These are phyloP conservation scores for Papilio gigon DNA, from an alignment of 2,888 invertebrate species.

Conservation along the genomic window DNA sequence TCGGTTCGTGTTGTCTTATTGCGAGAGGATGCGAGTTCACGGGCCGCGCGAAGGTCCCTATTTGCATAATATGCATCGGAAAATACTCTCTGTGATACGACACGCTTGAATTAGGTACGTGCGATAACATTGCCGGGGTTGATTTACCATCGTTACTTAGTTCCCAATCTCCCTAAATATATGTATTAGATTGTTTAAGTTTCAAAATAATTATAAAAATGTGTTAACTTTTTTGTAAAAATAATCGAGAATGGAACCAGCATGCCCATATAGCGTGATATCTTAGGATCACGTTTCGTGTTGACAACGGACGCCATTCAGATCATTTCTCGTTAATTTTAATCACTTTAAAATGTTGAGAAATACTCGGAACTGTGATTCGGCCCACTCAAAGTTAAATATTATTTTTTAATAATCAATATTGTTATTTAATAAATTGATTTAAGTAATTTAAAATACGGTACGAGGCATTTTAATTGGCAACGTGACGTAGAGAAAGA, in stretches of 20 bases:
- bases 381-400: constrained; percentile 50
- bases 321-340: constrained; percentile 72
- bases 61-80: constrained; percentile 63
- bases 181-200: constrained; percentile 11
- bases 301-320: constrained; percentile 65
- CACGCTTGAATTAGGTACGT: constrained; percentile 57
- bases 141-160: constrained; percentile 19
- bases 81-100: constrained; percentile 52
- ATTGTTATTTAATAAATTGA: not conserved
- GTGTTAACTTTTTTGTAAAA: constrained; percentile 5
- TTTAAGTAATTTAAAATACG: not conserved
- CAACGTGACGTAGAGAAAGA: not conserved
- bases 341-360: constrained; percentile 67
- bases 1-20: constrained; percentile 58
- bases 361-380: constrained; percentile 57
- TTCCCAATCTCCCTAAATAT: constrained; percentile 12
- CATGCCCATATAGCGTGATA: constrained; percentile 45
- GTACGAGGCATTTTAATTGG: not conserved
- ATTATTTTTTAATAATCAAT: not conserved
- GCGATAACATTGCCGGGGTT: constrained; percentile 7
- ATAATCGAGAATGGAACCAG: constrained; percentile 1
- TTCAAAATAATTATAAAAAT: constrained; percentile 16
- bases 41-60: constrained; percentile 50
- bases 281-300: constrained; percentile 63
- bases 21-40: constrained; percentile 49